Base-by-base conservation (phyloP, 2,113 vertebrate genomes). In the Dryoscopus gambensis region DNA sequence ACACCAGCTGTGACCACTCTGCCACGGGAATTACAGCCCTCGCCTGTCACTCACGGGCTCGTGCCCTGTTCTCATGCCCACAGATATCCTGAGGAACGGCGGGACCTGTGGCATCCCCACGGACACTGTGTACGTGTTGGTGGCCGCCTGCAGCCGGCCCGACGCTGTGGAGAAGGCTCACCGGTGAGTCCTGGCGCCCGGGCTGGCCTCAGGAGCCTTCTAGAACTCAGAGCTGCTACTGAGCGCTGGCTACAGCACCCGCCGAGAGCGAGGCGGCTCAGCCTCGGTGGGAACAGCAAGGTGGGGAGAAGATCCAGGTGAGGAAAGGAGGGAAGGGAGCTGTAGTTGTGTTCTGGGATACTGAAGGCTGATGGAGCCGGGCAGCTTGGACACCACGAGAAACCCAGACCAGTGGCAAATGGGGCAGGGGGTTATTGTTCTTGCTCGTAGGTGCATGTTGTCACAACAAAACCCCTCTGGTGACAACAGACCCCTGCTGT, bases 41-140 rank as follows among this genome's bases (percentile, higher is more conserved):
- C 49, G 5, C 33, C 67, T 23, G 30, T 31, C 59, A 62, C 71
- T 93, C 27, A 84, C 10, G 79, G 60, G 50, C 20, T 40, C 52
- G 8, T 92, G 80, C 59, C 56, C 78, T 93, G 37, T 75, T 62
- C 47, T 42, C 23, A 3, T 91, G 42, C 78, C 83, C 87, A 67
- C 97, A 99, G 99, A 99, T 75, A 99, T 99, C 92, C 98, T 99
- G 98, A 99, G 98, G 97, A 98, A 96, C 0, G 98, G 98, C 6
- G 99, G 99, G 33, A 98, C 98, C 47, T 99, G 98, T 35, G 98
- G 98, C 77, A 98, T 99, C 97, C 99, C 99, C 33, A 99, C 99
- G 1, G 99, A 99, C 90, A 99, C 99, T 0, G 99, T 99, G 73
- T 99, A 99, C 15, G 98, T 99, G 87, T 98, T 99, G 31, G 99